Percentiles rank a stretch among this genome's conserved stretches.
Evolutionary conservation across 1,140 invertebrate species (phyloP).

Genomic region (Pseudomyrmex gracilis): DNA sequence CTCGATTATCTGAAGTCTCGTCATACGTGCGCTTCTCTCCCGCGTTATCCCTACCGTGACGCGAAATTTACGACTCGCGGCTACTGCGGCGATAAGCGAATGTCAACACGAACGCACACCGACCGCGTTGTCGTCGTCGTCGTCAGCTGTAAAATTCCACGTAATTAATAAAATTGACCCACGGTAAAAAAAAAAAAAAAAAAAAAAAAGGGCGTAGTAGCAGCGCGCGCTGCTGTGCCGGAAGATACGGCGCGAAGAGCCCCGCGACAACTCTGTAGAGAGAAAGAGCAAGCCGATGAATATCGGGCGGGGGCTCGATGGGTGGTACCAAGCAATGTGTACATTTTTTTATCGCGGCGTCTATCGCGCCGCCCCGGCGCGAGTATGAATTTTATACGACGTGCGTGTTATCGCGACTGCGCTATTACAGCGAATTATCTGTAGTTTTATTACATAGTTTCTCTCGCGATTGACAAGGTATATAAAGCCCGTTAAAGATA

Average conservation of each 20-base stretch:
- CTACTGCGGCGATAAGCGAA: slow-evolving; percentile 37
- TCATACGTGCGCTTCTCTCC: slow-evolving; percentile 8
- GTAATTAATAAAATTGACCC: slow-evolving; percentile 61
- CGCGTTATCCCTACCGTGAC: slow-evolving; percentile 44
- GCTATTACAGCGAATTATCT: slow-evolving; percentile 42
- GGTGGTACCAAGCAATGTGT: slow-evolving; percentile 32
- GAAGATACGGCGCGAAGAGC: slow-evolving; percentile 16
- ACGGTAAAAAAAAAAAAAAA: too few relatives aligned
- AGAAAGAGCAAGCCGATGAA: slow-evolving; percentile 22
- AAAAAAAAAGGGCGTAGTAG: neutral
- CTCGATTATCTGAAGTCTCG: slow-evolving; percentile 45
- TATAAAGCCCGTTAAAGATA: slow-evolving; percentile 24
- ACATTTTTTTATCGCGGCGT: slow-evolving; percentile 55
- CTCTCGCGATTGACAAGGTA: slow-evolving; percentile 35
- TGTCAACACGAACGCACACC: slow-evolving; percentile 24
- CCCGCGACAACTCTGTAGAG: slow-evolving; percentile 25
- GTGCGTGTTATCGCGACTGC: slow-evolving; percentile 36
- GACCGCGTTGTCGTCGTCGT: too few relatives aligned
- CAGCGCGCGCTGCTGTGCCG: neutral
- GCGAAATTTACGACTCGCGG: slow-evolving; percentile 57
- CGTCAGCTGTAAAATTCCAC: slow-evolving; percentile 44
- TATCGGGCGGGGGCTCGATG: slow-evolving; percentile 29
- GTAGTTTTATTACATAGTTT: slow-evolving; percentile 25
- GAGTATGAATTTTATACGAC: slow-evolving; percentile 34
- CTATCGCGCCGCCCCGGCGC: slow-evolving; percentile 16